Evolutionary conservation across 2,888 invertebrate genomes (phyloP), one percentile per base, ranked within the genome.

Genomic region (Drosophila anceps): DNA sequence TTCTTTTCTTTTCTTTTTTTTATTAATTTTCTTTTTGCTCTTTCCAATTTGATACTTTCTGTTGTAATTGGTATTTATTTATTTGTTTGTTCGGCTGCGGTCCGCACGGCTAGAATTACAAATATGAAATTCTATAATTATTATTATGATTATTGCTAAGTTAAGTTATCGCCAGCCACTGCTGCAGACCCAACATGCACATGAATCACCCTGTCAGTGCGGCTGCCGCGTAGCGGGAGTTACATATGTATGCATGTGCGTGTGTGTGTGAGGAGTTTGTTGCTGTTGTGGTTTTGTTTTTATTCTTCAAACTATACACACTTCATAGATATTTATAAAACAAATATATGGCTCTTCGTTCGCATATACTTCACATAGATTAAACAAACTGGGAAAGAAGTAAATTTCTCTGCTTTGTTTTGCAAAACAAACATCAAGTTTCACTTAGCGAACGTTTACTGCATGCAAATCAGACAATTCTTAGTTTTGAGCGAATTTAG

Each of bases 91-190:
- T 35, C 20, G n/a, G 20, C 10, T 67, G 59, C 24, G 37, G 61
- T 50, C 61, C 39, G 57, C 51, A 51, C 73, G 54, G 50, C 75
- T 75, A 43, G 24, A 75, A 75, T 73, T 73, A 44, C 46, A 73
- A 46, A 63, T 20, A 58, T 44, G 31, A 68, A 67, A 57, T 63
- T 48, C 41, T 61, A 61, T 65, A 41, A 76, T 58, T 58, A 44
- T 69, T 59, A 24, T 37, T 73, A 53, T 43, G 35, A 53, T 65
- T 70, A 76, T 58, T 57, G 57, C 50, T 46, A 46, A 46, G 9
- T 46, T 27, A 48, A 48, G 48, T 29, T 48, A n/a, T 48, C 29
- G 48, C 29, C n/a, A n/a, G 46, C 9, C 18, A 9, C 31, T 35
- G 58, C 6, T 13, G 33, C 31, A 39, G 18, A 18, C 24, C 9